Evolutionary conservation across 2,113 vertebrate genomes (phyloP).

Genomic region (Varanus salvator): DNA sequence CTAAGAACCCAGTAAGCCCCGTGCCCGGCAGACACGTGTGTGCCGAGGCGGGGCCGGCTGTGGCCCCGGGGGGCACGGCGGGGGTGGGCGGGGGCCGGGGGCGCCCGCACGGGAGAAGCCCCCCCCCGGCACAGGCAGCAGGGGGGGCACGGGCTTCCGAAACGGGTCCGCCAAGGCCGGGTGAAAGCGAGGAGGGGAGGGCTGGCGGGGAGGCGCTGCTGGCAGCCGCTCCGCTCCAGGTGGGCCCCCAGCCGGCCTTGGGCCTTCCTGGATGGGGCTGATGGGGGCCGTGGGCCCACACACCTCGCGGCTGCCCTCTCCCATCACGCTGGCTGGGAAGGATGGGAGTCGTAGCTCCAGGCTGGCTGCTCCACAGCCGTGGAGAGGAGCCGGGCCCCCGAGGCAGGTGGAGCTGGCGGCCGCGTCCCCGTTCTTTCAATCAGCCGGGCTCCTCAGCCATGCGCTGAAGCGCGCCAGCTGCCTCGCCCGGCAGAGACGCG

Average conservation of each 20-base stretch:
- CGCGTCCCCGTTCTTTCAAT: neutral
- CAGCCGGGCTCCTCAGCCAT: neutral
- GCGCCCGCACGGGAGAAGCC: neutral
- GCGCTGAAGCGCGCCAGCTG: neutral
- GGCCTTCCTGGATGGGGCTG: too few relatives aligned
- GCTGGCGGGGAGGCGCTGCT: neutral
- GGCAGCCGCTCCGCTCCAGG: too few relatives aligned
- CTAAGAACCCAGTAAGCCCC: neutral
- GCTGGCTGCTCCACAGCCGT: too few relatives aligned
- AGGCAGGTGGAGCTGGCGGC: neutral
- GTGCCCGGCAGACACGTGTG: too few relatives aligned
- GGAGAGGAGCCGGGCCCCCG: too few relatives aligned
- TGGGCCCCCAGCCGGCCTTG: too few relatives aligned
- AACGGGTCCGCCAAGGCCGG: neutral
- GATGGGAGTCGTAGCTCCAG: neutral
- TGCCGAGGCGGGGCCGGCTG: too few relatives aligned
- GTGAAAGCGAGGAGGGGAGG: neutral
- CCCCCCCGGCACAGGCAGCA: too few relatives aligned
- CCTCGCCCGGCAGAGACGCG: neutral
- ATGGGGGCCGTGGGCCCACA: too few relatives aligned
- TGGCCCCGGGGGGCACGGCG: too few relatives aligned
- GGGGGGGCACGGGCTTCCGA: too few relatives aligned
- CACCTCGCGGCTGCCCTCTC: too few relatives aligned
- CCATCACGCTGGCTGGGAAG: neutral
- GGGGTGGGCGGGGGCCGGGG: neutral